Percentiles rank a stretch among this genome's conserved stretches.
These are phyloP conservation scores for Drosophila subpulchrella DNA, from an alignment of 1,140 invertebrate genomes.

Conservation along the genomic window DNA sequence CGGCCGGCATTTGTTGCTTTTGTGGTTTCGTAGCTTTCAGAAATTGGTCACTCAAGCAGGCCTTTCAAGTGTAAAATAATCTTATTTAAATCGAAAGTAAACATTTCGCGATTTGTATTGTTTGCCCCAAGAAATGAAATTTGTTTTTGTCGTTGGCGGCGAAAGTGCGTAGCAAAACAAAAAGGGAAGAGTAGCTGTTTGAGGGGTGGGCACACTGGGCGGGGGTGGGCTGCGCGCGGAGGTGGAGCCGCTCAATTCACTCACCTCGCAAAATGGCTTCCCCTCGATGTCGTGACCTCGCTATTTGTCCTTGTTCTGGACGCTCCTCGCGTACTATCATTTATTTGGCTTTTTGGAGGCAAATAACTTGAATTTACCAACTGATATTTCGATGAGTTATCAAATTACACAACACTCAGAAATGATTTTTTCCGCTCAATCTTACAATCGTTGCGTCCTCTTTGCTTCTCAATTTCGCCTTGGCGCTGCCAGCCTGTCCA, in stretches of 20 bases:
- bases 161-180: constrained; percentile 34
- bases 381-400: neutral
- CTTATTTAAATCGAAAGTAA: neutral
- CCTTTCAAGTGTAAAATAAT: neutral
- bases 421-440: constrained; percentile 1
- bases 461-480: neutral
- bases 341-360: constrained; percentile 21
- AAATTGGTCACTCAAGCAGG: constrained; percentile 3
- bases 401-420: constrained; percentile 5
- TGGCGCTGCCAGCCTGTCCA: constrained; percentile 3
- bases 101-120: no score
- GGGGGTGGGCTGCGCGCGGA: neutral
- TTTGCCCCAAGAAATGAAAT: neutral
- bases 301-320: constrained; percentile 1
- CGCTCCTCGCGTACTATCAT: constrained; percentile 19
- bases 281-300: constrained; percentile 9
- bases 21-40: constrained; percentile 5
- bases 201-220: neutral
- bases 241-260: neutral
- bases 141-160: neutral
- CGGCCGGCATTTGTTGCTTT: constrained; percentile 16
- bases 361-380: constrained; percentile 4
- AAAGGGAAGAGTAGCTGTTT: neutral
- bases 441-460: neutral
- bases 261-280: constrained; percentile 21